phyloP scores from a whole-genome alignment of 2,113 vertebrate species.

The Melanerpes formicivorus region DNA sequence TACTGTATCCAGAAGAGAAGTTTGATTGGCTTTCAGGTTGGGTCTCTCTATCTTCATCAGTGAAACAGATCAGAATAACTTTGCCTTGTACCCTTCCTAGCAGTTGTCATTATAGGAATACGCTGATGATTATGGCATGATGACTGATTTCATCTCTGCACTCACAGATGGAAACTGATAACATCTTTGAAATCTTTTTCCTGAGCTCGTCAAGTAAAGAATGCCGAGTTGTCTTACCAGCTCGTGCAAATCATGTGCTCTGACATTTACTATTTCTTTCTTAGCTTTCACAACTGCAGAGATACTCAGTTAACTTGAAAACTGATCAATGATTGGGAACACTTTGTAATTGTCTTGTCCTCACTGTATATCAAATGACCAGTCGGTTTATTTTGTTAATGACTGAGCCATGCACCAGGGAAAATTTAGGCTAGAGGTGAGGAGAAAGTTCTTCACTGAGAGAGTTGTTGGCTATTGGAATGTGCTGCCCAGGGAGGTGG shows the following conservation, averaged over 20 bases:
- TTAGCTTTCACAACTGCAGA: not conserved
- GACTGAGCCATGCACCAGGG: not conserved
- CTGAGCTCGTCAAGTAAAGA: not conserved
- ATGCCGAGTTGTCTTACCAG: not conserved
- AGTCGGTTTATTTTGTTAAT: not conserved
- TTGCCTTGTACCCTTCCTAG: not conserved
- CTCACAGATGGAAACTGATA: not conserved
- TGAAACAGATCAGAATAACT: constrained; percentile 8
- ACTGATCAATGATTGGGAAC: not conserved
- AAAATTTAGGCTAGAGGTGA: too few relatives aligned
- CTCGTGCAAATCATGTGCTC: not conserved
- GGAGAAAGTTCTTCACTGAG: too few relatives aligned
- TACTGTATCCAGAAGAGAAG: not conserved
- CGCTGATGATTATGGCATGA: not conserved
- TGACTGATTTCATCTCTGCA: not conserved
- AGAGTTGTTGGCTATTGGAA: too few relatives aligned
- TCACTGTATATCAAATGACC: not conserved
- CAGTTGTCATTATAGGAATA: not conserved
- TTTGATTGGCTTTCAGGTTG: constrained; percentile 3
- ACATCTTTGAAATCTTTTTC: not conserved
- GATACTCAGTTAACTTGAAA: not conserved
- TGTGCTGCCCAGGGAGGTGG: too few relatives aligned
- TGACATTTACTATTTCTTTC: not conserved
- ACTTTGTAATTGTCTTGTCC: not conserved
- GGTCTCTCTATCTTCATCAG: not conserved